Evolutionary conservation across 2,113 vertebrate genomes (phyloP), one percentile per base, ranked within the genome.

Genomic region (Arothron firmamentum): DNA sequence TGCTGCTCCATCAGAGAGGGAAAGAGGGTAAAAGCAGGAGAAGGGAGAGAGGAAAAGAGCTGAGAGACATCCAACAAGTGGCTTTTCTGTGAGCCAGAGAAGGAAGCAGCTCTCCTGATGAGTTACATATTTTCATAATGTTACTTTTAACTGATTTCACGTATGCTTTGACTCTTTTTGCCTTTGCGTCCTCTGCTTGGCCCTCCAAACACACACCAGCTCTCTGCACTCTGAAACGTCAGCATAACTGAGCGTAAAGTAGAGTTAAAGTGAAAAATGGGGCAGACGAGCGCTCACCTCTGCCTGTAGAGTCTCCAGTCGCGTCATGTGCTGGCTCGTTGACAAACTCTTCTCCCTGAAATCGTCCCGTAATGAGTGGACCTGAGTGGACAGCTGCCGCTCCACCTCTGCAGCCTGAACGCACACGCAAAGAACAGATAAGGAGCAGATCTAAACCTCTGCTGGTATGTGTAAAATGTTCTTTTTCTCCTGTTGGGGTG

Each of bases 281-380:
- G 6, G 6, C 31, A 34, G 34, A 38, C 34, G 34, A 12, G 3
- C 15, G 0, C 92, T 93, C 83, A 98, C 97, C 95, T 99, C 96
- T 0, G 94, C 93, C 81, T 96, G 95, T 52, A 98, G 93, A 73
- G 88, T 95, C 86, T 98, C 96, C 0, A 98, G 90, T n/a, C 93
- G 89, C 50, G 94, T 91, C 82, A 97, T 94, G 77, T 99, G 97
- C 82, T 97, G 96, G 81, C 87, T 96, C 77, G 93, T 95, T 49
- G 95, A 98, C 4, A 94, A 84, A 56, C 92, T 95, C 85, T 97
- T 98, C 89, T 97, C 96, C 79, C 94, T 92, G 64, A 98, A 98
- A 81, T 99, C 94, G 65, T 96, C 95, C 82, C 91, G 90, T 81
- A 99, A 93, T 13, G 92, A 93, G 60, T 94, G 93, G 74, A 98